A percentile compares a stretch with the other conserved stretches of the same genome.
Conservation (phyloP, 2,113 vertebrate genomes). For the Menura novaehollandiae region DNA sequence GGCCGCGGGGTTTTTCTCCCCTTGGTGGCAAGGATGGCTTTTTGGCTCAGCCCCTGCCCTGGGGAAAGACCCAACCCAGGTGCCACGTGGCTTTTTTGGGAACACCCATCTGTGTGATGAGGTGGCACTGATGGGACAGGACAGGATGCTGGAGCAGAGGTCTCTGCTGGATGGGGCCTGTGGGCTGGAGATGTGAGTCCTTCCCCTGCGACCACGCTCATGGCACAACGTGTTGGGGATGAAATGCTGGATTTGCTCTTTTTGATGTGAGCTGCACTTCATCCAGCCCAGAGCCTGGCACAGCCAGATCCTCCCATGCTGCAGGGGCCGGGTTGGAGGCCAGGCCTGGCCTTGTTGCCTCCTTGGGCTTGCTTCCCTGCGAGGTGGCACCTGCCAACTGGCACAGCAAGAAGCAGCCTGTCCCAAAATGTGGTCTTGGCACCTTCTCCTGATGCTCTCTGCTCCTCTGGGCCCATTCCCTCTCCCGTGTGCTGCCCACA, state of each 20-base stretch:
- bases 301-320: accelerated
- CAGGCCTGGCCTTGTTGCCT: background rate
- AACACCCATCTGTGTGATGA: accelerated
- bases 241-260: background rate
- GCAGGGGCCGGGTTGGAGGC: accelerated
- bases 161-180: background rate
- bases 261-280: background rate
- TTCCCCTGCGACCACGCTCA: accelerated
- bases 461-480: background rate
- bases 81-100: accelerated
- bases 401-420: accelerated
- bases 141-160: accelerated
- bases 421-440: background rate
- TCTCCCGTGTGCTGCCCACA: accelerated
- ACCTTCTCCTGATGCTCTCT: background rate
- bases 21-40: background rate
- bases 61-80: background rate
- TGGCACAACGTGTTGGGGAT: accelerated
- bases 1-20: background rate
- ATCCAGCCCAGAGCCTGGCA: background rate
- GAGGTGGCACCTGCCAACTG: accelerated
- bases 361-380: background rate
- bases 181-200: background rate
- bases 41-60: background rate
- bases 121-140: background rate